Evolutionary conservation across 2,888 invertebrate genomes (phyloP).

Genomic region (Gibbula magus): DNA sequence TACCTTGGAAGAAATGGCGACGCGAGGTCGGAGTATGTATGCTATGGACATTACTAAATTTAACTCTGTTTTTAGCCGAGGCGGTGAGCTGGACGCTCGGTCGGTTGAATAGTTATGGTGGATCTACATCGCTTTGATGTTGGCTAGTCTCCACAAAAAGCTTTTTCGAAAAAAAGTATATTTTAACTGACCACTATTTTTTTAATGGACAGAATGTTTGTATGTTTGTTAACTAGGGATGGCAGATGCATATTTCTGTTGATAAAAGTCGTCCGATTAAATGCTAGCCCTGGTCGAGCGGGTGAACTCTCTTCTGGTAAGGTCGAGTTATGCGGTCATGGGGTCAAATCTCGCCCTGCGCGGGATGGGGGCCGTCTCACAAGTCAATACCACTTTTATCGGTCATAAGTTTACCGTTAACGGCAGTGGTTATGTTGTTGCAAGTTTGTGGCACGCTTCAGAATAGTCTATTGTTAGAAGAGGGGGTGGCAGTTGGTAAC

Average conservation of each 20-base stretch:
- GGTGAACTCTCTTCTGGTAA: background rate
- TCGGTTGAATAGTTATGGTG: background rate
- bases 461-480: conserved; percentile 1
- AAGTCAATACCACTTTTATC: background rate
- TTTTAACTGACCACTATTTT: background rate
- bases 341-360: conserved; percentile 6
- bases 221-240: no score
- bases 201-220: no score
- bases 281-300: background rate
- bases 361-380: conserved; percentile 6
- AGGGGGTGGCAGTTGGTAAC: background rate
- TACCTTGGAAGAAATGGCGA: background rate
- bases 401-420: conserved; percentile 3
- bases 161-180: background rate
- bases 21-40: background rate
- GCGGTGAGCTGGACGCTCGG: background rate
- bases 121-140: background rate
- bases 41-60: conserved; percentile 18
- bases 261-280: background rate
- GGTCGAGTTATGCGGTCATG: conserved; percentile 25
- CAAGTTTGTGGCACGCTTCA: conserved; percentile 2
- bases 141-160: background rate
- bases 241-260: no score
- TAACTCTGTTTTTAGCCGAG: conserved; percentile 2
- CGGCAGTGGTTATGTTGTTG: background rate